phyloP scores from a whole-genome alignment of 2,113 vertebrate genomes.

The Sylvietta virens region DNA sequence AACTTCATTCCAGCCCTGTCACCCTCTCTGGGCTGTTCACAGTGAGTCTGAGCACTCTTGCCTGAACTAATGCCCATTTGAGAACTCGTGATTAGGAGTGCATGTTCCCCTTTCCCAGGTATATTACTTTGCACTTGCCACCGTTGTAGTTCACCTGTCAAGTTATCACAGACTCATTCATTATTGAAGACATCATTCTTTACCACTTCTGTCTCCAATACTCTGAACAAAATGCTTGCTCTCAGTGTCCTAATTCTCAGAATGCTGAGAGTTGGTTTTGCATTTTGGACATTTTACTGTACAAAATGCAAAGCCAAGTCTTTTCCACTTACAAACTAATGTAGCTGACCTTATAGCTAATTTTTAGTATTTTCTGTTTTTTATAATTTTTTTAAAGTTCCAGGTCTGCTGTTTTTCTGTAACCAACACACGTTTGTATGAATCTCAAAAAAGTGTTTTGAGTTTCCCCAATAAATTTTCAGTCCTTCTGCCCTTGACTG shows the following conservation, averaged over 20 bases:
- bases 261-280: neutral
- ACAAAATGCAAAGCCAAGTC: neutral
- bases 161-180: neutral
- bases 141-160: neutral
- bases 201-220: neutral
- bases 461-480: neutral
- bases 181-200: neutral
- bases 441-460: neutral
- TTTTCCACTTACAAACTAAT: neutral
- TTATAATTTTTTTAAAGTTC: neutral
- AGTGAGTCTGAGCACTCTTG: neutral
- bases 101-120: neutral
- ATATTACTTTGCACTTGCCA: neutral
- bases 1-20: neutral
- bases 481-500: neutral
- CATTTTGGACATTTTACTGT: neutral
- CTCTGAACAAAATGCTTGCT: neutral
- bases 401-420: neutral
- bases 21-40: neutral
- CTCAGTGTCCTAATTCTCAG: neutral
- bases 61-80: neutral
- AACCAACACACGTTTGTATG: neutral
- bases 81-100: neutral
- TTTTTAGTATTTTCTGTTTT: neutral
- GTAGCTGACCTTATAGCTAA: neutral